Conservation (phyloP, 2,113 vertebrate species). For the Lynx canadensis region DNA sequence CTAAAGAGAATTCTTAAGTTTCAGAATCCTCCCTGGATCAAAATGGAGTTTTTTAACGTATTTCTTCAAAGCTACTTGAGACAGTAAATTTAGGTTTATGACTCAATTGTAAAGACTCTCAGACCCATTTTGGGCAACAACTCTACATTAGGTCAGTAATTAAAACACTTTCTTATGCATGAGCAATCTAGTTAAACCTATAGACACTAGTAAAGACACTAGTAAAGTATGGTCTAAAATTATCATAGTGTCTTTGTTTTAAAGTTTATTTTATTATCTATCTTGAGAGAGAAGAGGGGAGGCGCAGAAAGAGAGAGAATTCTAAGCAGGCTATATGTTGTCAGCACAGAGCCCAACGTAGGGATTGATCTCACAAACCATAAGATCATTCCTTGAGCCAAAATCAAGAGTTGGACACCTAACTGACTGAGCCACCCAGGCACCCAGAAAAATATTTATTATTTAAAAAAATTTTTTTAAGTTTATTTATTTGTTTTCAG, state of each 20-base stretch:
- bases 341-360: too few species aligned
- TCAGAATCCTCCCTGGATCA: neutral
- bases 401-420: too few species aligned
- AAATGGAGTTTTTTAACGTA: neutral
- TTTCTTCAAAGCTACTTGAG: neutral
- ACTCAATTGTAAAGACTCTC: conserved; percentile 57
- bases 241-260: neutral
- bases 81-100: neutral
- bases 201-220: conserved; percentile 80
- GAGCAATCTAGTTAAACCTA: conserved; percentile 75
- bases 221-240: conserved; percentile 69
- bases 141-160: conserved; percentile 75
- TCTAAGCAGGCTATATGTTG: too few species aligned
- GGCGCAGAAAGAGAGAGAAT: too few species aligned
- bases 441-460: too few species aligned
- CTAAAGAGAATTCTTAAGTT: conserved; percentile 32
- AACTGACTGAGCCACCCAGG: too few species aligned
- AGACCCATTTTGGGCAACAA: conserved; percentile 68
- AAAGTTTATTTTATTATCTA: too few species aligned
- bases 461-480: too few species aligned
- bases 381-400: too few species aligned
- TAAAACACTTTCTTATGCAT: conserved; percentile 80
- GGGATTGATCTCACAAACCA: too few species aligned
- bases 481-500: too few species aligned
- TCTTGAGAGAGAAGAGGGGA: too few species aligned